Base-by-base conservation (phyloP, 2,888 invertebrate genomes). In the Ichneumon xanthorius region DNA sequence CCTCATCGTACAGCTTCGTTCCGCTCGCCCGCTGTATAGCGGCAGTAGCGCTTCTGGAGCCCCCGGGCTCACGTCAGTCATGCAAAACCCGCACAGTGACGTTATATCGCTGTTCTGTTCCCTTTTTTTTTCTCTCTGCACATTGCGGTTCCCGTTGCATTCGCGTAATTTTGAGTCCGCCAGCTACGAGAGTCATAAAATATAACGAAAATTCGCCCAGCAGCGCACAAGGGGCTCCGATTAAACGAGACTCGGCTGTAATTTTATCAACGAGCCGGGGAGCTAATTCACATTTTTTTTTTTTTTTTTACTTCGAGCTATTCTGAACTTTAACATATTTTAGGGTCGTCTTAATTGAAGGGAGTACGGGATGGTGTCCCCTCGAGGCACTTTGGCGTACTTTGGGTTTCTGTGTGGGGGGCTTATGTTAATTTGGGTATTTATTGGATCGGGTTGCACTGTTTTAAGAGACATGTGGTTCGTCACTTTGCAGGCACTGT, bases 1-100 rank as follows among this genome's bases (percentile, higher is more conserved):
- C 61, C 26, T 53, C 67, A 63, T 77, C 77, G 65, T 80, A 65
- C 80, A 80, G 77, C 81, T 81, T 68, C 68, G 58, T 73, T 78
- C 72, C 61, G 65, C 50, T 75, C 70, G 70, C 33, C 45, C 22
- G 70, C 78, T 26, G 30, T 22, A 37, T 11, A 40, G 55, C 22
- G 16, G 30, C 55, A 50, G 9, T 37, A 22, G 40, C 50, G 26
- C n/a, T 53, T 73, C 50, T 22, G 61, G 37, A 48, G 37, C 55
- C 45, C 68, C 2, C 37, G 58, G 40, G 67, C 58, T 58, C 68
- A 30, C 61, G 58, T 70, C 78, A 78, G 58, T 78, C 78, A 70
- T 61, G 78, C 48, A 61, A 68, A 78, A 78, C 53, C 65, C 63
- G 55, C 26, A 68, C 37, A 55, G 53, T 50, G 71, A 53, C 53